Evolutionary conservation across 2,113 vertebrate genomes (phyloP), one percentile per base, ranked within the genome.

Genomic region (Pachypanchax playfairii): DNA sequence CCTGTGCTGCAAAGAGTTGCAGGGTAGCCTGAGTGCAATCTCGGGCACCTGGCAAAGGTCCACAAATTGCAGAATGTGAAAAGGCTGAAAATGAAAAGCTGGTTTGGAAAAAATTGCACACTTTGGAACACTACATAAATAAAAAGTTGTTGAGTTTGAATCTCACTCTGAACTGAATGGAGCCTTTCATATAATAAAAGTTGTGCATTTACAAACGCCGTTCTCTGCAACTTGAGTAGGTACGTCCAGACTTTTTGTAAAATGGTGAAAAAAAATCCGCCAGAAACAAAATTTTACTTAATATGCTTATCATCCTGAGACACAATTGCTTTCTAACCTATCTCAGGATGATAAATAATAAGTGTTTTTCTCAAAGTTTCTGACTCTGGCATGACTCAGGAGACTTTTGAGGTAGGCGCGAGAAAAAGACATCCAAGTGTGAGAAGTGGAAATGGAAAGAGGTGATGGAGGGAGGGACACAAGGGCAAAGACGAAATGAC

Each of bases 401-500:
- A 76, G 75, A 36, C 20, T 61, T 65, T 59, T 63, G 58, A 67
- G 73, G 47, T 28, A 24, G 18, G 10, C 46, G 41, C 0, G 11
- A 20, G 31, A 13, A 42, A 63, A 58, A 54, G 46, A 68, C 3
- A 36, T 46, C 28, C 6, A 41, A 44, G 22, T 20, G 38, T 3
- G 17, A 60, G 41, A 66, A n/a, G 50, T 70, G 57, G 24, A 77
- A 75, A 75, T 77, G 31, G 65, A 73, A 70, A 46, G 41, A 65
- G 49, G 48, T 56, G 41, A 33, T 43, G 20, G 35, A 48, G 50
- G 26, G 42, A 55, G 29, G 65, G 49, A 54, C 28, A 42, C 3
- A 22, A 74, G 74, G 53, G 53, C 20, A 29, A 58, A 62, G 44
- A 42, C 39, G 75, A 47, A 75, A 74, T 70, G 77, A 80, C 84